These are phyloP conservation scores for Chaenodraco wilsoni DNA, from an alignment of 2,797 vertebrate genomes.

Conservation along the genomic window DNA sequence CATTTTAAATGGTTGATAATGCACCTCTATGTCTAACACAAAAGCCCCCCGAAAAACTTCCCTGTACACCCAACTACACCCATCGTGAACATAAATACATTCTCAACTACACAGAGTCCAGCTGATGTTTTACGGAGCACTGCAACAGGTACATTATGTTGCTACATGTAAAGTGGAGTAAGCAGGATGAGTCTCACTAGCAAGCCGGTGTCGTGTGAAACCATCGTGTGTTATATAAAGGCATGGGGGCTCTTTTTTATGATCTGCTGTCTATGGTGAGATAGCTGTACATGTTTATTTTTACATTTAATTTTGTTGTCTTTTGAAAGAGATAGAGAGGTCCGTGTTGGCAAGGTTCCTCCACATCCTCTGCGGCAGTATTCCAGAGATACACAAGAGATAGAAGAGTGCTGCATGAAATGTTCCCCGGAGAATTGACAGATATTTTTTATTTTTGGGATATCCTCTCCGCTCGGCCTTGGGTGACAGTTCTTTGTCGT, in stretches of 20 bases:
- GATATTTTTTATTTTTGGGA: slow-evolving; percentile 57
- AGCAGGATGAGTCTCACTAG: slow-evolving; percentile 70
- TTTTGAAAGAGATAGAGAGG: slow-evolving; percentile 50
- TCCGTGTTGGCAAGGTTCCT: slow-evolving; percentile 70
- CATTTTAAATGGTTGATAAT: slow-evolving; percentile 62
- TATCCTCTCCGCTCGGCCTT: slow-evolving; percentile 51
- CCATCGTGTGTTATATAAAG: slow-evolving; percentile 73
- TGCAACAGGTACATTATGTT: slow-evolving; percentile 70
- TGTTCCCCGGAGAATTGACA: slow-evolving; percentile 62
- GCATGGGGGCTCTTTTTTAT: slow-evolving; percentile 65
- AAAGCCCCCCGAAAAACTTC: slow-evolving; percentile 6
- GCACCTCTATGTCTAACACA: slow-evolving; percentile 38
- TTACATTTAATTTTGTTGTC: slow-evolving; percentile 25
- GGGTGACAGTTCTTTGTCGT: slow-evolving; percentile 48
- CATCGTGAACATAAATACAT: slow-evolving; percentile 72
- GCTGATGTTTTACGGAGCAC: slow-evolving; percentile 50
- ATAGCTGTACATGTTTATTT: slow-evolving; percentile 64
- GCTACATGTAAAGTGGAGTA: slow-evolving; percentile 81
- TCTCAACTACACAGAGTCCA: slow-evolving; percentile 72
- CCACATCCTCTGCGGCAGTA: slow-evolving; percentile 79
- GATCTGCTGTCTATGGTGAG: slow-evolving; percentile 55
- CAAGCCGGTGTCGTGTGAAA: slow-evolving; percentile 63
- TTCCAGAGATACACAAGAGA: slow-evolving; percentile 73
- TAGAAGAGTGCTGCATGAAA: slow-evolving; percentile 65
- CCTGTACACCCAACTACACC: slow-evolving; percentile 32